A percentile compares a stretch with the other conserved stretches of the same genome.
Conservation (phyloP, 2,888 invertebrate species). For the Neria commutata region DNA sequence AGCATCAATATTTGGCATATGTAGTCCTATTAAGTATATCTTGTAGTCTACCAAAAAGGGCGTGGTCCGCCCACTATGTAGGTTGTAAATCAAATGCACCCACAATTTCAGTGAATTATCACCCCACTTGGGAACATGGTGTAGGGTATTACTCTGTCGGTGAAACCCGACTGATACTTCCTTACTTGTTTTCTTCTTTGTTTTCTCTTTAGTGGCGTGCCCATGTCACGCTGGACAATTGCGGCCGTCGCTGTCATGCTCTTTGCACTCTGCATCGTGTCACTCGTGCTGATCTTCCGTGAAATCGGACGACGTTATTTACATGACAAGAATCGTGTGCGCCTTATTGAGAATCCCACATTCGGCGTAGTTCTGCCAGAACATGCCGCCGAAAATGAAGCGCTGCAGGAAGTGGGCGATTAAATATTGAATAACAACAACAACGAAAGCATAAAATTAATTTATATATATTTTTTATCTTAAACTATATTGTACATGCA, state of each 20-base stretch:
- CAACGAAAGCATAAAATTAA: neutral
- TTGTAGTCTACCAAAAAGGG: too few relatives aligned
- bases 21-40: too few relatives aligned
- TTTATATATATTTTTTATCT: too few relatives aligned
- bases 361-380: conserved; percentile 46
- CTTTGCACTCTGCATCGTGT: conserved; percentile 38
- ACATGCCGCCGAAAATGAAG: conserved; percentile 31
- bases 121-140: too few relatives aligned
- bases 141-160: too few relatives aligned
- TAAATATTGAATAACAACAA: conserved; percentile 27
- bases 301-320: conserved; percentile 39
- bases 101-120: too few relatives aligned
- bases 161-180: too few relatives aligned
- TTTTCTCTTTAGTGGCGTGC: conserved; percentile 28
- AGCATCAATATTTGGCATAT: too few relatives aligned
- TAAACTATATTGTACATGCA: too few relatives aligned
- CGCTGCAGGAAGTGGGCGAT: conserved; percentile 34
- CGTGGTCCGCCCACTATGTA: too few relatives aligned
- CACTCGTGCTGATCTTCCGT: conserved; percentile 43
- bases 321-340: conserved; percentile 44
- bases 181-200: too few relatives aligned
- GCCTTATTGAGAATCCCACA: conserved; percentile 53
- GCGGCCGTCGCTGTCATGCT: conserved; percentile 42
- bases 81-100: too few relatives aligned
- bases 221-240: conserved; percentile 39